phyloP scores from a whole-genome alignment of 2,888 invertebrate species.

The Nephrotoma flavescens region DNA sequence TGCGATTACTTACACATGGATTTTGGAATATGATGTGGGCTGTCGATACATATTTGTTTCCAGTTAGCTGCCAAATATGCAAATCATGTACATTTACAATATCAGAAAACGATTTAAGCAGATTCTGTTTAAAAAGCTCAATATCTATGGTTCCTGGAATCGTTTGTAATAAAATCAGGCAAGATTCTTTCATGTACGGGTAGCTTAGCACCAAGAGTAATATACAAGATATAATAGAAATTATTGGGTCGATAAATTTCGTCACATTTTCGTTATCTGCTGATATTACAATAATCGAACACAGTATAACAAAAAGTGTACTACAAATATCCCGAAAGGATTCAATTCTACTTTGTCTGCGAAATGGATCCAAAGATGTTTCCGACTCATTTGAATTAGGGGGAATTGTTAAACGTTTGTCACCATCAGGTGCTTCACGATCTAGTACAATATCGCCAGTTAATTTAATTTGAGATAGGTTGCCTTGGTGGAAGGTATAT shows the following conservation, averaged over 20 bases:
- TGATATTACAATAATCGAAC: slow-evolving; percentile 44
- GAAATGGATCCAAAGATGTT: slow-evolving; percentile 21
- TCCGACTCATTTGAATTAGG: background rate
- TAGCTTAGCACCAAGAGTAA: slow-evolving; percentile 58
- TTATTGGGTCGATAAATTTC: slow-evolving; percentile 57
- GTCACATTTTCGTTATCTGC: slow-evolving; percentile 41
- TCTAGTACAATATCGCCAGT: slow-evolving; percentile 46
- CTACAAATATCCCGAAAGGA: slow-evolving; percentile 48
- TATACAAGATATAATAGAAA: slow-evolving; percentile 60
- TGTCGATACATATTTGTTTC: slow-evolving; percentile 66
- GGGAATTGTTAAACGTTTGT: slow-evolving; percentile 30
- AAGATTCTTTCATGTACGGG: slow-evolving; percentile 78
- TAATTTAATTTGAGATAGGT: slow-evolving; percentile 48
- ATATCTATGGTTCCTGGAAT: slow-evolving; percentile 82
- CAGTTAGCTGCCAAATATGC: slow-evolving; percentile 78
- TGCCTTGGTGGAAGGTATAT: slow-evolving; percentile 56
- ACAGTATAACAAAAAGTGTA: slow-evolving; percentile 59
- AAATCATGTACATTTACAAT: slow-evolving; percentile 71
- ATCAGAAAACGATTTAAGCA: slow-evolving; percentile 50
- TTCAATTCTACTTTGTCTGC: slow-evolving; percentile 43
- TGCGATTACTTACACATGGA: slow-evolving; percentile 33
- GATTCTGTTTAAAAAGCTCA: slow-evolving; percentile 45
- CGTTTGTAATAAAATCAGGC: slow-evolving; percentile 77
- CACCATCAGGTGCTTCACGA: slow-evolving; percentile 32
- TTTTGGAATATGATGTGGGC: slow-evolving; percentile 64